phyloP scores from a whole-genome alignment of 2,113 vertebrate genomes.

The Osmerus mordax region DNA sequence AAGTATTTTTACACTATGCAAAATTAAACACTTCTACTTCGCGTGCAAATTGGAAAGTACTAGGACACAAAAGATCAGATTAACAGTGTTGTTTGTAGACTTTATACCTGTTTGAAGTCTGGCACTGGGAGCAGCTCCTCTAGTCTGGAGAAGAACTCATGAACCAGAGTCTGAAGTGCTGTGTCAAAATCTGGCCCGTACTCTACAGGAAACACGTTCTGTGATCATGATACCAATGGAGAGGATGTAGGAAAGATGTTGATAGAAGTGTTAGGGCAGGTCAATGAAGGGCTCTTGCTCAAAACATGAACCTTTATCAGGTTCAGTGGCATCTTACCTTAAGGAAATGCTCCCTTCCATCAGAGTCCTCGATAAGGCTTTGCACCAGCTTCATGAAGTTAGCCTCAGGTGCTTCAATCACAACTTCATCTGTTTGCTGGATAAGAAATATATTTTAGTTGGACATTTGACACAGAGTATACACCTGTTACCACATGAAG shows the following conservation, averaged over 20 bases:
- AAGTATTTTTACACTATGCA: background rate
- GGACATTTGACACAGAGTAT: slow-evolving; percentile 1
- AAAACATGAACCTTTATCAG: background rate
- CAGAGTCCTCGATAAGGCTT: slow-evolving; percentile 70
- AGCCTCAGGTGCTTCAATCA: slow-evolving; percentile 69
- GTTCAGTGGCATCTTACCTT: slow-evolving; percentile 55
- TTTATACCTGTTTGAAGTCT: slow-evolving; percentile 71
- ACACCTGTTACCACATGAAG: background rate
- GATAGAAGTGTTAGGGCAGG: background rate
- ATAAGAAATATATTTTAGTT: background rate
- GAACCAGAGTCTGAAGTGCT: slow-evolving; percentile 78
- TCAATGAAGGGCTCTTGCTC: background rate
- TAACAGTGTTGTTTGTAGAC: background rate
- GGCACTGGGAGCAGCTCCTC: slow-evolving; percentile 76
- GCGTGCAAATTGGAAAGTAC: background rate
- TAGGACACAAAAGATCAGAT: background rate
- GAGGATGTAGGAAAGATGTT: background rate
- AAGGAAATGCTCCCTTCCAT: slow-evolving; percentile 72
- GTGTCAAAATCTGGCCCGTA: slow-evolving; percentile 80
- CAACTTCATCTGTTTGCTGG: slow-evolving; percentile 62
- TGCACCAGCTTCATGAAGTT: slow-evolving; percentile 73
- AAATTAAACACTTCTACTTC: background rate
- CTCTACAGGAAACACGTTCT: slow-evolving; percentile 78
- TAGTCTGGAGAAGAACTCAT: slow-evolving; percentile 77
- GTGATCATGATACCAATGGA: background rate